These are phyloP conservation scores for Dendrocincla tyrannina DNA, from an alignment of 2,797 vertebrate genomes.

Conservation along the genomic window DNA sequence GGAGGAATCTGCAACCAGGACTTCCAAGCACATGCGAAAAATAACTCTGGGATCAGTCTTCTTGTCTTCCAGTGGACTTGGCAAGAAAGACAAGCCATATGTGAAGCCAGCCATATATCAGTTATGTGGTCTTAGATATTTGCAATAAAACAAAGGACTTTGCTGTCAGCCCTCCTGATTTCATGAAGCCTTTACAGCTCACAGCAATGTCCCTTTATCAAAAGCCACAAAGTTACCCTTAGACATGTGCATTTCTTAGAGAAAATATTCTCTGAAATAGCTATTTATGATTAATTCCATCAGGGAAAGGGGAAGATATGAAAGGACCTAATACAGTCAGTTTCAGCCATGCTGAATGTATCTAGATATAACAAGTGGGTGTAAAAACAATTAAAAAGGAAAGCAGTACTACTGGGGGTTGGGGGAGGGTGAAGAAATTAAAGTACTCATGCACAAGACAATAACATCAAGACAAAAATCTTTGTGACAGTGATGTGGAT, in stretches of 20 bases:
- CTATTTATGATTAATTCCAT: constrained; percentile 62
- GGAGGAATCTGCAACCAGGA: constrained; percentile 59
- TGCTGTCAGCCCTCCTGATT: constrained; percentile 50
- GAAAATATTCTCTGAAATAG: constrained; percentile 48
- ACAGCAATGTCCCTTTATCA: constrained; percentile 56
- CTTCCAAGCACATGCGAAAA: constrained; percentile 65
- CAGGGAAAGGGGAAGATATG: constrained; percentile 26
- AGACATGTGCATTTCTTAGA: constrained; percentile 47
- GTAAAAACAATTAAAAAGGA: constrained; percentile 43
- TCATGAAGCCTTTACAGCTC: constrained; percentile 46
- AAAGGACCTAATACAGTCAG: background rate
- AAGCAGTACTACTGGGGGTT: background rate
- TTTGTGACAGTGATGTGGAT: background rate
- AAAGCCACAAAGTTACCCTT: constrained; percentile 45
- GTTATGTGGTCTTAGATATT: constrained; percentile 66
- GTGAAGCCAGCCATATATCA: constrained; percentile 66
- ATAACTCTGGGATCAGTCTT: constrained; percentile 65
- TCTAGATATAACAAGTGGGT: background rate
- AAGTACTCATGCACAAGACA: background rate
- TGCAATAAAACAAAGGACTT: constrained; percentile 63
- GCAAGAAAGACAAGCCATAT: constrained; percentile 67
- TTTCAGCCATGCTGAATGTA: constrained; percentile 16
- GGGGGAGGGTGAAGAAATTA: background rate
- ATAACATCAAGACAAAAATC: constrained; percentile 11
- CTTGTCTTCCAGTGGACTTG: constrained; percentile 69